Evolutionary conservation across 2,797 vertebrate species (phyloP).

Genomic region (Cyprinodon diabolis): DNA sequence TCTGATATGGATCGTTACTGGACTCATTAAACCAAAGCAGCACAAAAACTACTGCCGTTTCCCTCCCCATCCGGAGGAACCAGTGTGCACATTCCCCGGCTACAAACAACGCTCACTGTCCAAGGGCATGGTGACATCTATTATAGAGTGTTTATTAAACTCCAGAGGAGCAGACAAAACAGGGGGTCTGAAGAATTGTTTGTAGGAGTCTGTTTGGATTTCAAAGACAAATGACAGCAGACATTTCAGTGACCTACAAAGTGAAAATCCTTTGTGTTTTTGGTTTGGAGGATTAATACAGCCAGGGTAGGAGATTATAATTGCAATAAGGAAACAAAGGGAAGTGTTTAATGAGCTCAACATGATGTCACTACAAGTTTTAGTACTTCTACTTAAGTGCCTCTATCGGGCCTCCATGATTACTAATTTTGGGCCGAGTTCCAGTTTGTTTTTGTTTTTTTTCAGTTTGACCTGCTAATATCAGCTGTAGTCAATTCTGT

Average conservation of each 20-base stretch:
- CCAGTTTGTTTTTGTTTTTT: too few species aligned
- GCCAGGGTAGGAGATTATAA: neutral
- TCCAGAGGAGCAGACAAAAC: slow-evolving; percentile 65
- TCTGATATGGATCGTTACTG: slow-evolving; percentile 19
- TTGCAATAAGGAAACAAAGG: neutral
- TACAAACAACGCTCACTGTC: slow-evolving; percentile 43
- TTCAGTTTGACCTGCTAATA: too few species aligned
- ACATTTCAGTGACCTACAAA: slow-evolving; percentile 15
- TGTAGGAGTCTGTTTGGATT: slow-evolving; percentile 55
- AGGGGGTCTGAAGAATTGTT: slow-evolving; percentile 48
- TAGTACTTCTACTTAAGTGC: neutral
- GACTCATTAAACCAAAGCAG: slow-evolving; percentile 58
- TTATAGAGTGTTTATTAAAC: slow-evolving; percentile 70
- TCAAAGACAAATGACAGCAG: slow-evolving; percentile 17
- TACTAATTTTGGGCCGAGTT: too few species aligned
- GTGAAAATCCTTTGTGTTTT: slow-evolving; percentile 2
- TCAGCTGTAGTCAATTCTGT: too few species aligned
- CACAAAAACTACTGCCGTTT: slow-evolving; percentile 22
- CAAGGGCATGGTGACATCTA: slow-evolving; percentile 53
- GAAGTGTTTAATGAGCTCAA: neutral
- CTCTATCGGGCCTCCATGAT: neutral
- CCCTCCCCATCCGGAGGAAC: slow-evolving; percentile 20
- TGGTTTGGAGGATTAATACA: slow-evolving; percentile 4
- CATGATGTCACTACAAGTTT: neutral
- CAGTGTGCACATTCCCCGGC: slow-evolving; percentile 56